Evolutionary conservation across 1,140 invertebrate genomes (phyloP).

Genomic region (Hydropsyche tenuis): DNA sequence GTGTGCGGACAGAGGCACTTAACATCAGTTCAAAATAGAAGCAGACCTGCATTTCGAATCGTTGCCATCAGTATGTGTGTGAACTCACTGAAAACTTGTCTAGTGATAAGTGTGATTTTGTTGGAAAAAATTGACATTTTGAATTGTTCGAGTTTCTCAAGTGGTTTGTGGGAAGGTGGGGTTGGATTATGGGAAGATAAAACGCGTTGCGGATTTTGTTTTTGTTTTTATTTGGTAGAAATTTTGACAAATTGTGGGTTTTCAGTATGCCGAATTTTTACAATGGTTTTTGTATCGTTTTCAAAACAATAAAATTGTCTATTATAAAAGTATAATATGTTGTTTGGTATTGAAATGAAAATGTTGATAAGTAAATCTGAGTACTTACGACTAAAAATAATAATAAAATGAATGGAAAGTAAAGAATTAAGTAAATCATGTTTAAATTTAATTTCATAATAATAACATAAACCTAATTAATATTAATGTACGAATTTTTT

Average conservation of each 20-base stretch:
- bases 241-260: too few species aligned
- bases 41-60: constrained; percentile 10
- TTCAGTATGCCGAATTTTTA: too few species aligned
- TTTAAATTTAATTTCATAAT: neutral
- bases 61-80: neutral
- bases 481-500: neutral
- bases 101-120: neutral
- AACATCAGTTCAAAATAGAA: constrained; percentile 22
- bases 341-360: neutral
- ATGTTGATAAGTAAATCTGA: neutral
- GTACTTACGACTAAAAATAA: neutral
- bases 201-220: too few species aligned
- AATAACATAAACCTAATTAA: neutral
- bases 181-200: too few species aligned
- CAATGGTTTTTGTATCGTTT: too few species aligned
- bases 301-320: too few species aligned
- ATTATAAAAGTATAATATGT: too few species aligned
- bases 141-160: too few species aligned
- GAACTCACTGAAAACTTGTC: neutral
- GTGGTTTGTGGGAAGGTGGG: too few species aligned
- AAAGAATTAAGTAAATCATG: neutral
- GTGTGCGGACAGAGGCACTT: constrained; percentile 32
- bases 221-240: too few species aligned
- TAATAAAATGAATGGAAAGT: constrained; percentile 15
- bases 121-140: neutral